A percentile compares a stretch with the other conserved stretches of the same genome.
Conservation (phyloP, 1,140 invertebrate genomes). For the Drosophila mojavensis region DNA sequence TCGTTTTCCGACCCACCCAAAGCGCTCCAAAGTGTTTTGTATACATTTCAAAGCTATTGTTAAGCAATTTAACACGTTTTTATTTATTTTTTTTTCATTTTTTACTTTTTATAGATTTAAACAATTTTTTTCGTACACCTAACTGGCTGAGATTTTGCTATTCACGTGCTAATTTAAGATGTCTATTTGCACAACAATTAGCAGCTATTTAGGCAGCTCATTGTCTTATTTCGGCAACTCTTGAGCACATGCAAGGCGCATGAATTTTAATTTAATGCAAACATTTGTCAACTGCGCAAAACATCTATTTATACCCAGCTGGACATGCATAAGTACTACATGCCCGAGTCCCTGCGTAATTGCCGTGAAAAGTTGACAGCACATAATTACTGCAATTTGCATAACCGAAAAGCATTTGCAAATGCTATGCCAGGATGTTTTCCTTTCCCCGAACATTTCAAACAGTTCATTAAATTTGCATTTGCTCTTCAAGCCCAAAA, state of each 20-base stretch:
- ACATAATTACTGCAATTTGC: constrained; percentile 54
- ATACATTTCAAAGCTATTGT: constrained; percentile 53
- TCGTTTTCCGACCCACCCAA: constrained; percentile 66
- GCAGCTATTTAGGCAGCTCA: constrained; percentile 74
- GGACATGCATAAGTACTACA: neutral
- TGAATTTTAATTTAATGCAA: constrained; percentile 78
- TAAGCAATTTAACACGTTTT: constrained; percentile 75
- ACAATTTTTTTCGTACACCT: constrained; percentile 24
- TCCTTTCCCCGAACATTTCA: neutral
- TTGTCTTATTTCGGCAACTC: constrained; percentile 66
- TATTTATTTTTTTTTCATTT: constrained; percentile 15
- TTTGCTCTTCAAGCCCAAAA: constrained; percentile 49
- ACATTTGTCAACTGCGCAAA: constrained; percentile 47
- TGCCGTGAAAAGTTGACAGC: constrained; percentile 65
- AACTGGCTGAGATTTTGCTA: neutral
- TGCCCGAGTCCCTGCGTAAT: constrained; percentile 43
- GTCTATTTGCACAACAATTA: constrained; percentile 78
- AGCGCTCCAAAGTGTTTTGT: constrained; percentile 39
- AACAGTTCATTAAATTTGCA: constrained; percentile 66
- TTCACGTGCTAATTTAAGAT: constrained; percentile 39
- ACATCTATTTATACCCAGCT: constrained; percentile 9
- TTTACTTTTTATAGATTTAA: neutral
- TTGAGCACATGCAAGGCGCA: constrained; percentile 52
- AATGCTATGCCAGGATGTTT: constrained; percentile 19
- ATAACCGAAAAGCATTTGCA: constrained; percentile 29